phyloP scores from a whole-genome alignment of 2,888 invertebrate genomes.

The Euphydryas editha region DNA sequence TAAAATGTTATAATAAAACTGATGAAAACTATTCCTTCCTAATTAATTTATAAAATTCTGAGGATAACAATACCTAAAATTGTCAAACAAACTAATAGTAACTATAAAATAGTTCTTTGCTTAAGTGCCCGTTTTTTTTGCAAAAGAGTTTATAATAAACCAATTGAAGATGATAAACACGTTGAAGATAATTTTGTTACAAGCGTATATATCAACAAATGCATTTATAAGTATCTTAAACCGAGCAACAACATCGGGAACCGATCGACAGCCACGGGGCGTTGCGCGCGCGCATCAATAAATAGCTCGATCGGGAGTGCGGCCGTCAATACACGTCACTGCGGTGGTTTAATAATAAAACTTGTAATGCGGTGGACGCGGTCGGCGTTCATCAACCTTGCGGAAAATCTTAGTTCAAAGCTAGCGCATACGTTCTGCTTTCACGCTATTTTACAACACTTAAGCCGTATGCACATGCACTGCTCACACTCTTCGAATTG shows the following conservation, averaged over 20 bases:
- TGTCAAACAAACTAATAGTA: too few relatives aligned
- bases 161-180: not conserved
- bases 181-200: not conserved
- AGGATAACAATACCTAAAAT: too few relatives aligned
- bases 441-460: not conserved
- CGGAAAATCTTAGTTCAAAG: conserved; percentile 18
- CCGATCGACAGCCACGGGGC: conserved; percentile 56
- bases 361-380: conserved; percentile 59
- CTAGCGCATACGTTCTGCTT: conserved; percentile 12
- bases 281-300: conserved; percentile 73
- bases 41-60: too few relatives aligned
- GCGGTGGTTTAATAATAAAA: conserved; percentile 79
- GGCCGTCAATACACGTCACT: conserved; percentile 77
- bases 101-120: too few relatives aligned
- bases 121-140: too few relatives aligned
- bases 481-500: not conserved
- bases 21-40: too few relatives aligned
- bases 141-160: too few relatives aligned
- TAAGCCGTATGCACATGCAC: conserved; percentile 10
- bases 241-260: conserved; percentile 37
- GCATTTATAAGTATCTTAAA: conserved; percentile 5
- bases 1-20: too few relatives aligned
- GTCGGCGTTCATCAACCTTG: conserved; percentile 68
- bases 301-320: conserved; percentile 69
- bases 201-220: not conserved